Base-by-base conservation (phyloP, 2,113 vertebrate species). In the Strigops habroptila region DNA sequence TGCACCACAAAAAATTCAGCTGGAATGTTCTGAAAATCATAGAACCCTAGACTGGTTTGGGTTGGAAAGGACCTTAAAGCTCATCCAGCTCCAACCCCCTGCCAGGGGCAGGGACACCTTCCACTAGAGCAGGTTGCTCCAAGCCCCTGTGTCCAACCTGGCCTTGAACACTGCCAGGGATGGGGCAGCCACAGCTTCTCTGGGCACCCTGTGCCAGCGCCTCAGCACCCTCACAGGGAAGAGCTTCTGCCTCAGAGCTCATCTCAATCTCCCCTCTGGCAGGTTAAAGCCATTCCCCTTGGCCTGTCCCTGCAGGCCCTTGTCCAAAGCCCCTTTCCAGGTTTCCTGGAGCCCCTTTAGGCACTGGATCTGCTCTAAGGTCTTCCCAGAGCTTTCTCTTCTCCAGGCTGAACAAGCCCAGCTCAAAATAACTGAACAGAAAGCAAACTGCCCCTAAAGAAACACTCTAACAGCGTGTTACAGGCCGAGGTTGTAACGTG, bases 91-190 rank as follows among this genome's bases (percentile, higher is more conserved):
- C 57, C 33, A 23, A 10, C 9, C 33, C 33, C 33, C 21, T 59
- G 33, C 21, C 21, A 23, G 1, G 0, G 1, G 33, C 55, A 57
- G 55, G 33, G 55, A n/a, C 55, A 1, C 31, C 55, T 57, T n/a
- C 55, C 33, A n/a, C 53, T 55, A 1, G 53, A 55, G 53, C 53
- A 55, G 30, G 1, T 8, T 55, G 53, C 53, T 55, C 52, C 30
- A 55, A 55, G 52, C 53, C 53, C 53, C 53, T 31, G 7, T 8
- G 53, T 31, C 53, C 52, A 53, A 31, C 18, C 52, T 53, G 52
- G 18, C 30, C 25, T 48, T 23, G 22, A 48, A 11, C 46, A 48
- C 46, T 23, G 21, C 43, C 43, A 43, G 43, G 43, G 43, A 43
- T 43, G 14, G 43, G 43, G 43, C 43, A 43, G 43, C 43, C 43